phyloP scores from a whole-genome alignment of 2,888 invertebrate species.

The Tenthredo scrophulariae region DNA sequence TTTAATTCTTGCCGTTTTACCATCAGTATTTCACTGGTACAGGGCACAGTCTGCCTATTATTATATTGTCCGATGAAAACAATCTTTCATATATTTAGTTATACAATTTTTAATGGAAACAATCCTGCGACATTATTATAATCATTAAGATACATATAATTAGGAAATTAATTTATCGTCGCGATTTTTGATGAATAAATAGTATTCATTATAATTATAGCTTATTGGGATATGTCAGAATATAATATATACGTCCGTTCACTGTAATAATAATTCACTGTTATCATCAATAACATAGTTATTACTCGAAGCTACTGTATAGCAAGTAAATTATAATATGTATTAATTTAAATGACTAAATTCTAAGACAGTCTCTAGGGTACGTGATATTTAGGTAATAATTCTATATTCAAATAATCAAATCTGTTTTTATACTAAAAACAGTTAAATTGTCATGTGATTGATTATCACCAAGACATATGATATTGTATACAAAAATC shows the following conservation, averaged over 20 bases:
- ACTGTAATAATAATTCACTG: neutral
- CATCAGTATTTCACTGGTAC: neutral
- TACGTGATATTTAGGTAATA: conserved; percentile 16
- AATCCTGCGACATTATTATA: neutral
- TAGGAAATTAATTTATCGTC: neutral
- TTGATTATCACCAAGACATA: neutral
- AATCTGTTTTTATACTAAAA: neutral
- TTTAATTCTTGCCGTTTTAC: neutral
- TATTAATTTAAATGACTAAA: conserved; percentile 15
- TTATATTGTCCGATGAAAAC: conserved; percentile 6
- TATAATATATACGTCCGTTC: neutral
- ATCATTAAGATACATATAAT: neutral
- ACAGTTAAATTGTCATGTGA: conserved; percentile 31
- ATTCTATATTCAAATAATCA: neutral
- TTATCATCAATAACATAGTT: conserved; percentile 19
- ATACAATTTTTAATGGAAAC: neutral
- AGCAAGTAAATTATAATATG: conserved; percentile 10
- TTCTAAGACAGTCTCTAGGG: conserved; percentile 43
- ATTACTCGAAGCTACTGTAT: conserved; percentile 21
- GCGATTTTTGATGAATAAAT: neutral
- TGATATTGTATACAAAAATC: conserved; percentile 5
- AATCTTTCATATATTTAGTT: neutral
- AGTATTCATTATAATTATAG: neutral
- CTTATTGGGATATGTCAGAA: neutral
- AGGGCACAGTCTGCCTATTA: neutral